Base-by-base conservation (phyloP, 2,888 invertebrate genomes). In the Hofmannophila pseudospretella region DNA sequence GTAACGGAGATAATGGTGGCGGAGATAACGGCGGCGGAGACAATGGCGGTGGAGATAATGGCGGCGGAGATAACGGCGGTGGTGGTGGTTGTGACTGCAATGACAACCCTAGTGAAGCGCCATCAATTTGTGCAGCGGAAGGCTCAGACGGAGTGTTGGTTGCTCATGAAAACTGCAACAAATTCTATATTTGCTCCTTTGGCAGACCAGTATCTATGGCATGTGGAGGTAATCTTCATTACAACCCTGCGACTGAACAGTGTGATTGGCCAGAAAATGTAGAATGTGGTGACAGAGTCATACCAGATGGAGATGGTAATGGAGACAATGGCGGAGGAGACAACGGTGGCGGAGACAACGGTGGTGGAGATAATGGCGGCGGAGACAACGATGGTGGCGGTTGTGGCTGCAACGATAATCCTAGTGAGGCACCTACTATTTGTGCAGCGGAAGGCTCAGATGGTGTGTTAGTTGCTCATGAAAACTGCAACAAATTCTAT, bases 131-230 rank as follows among this genome's bases (percentile, higher is more conserved):
- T 29, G 41, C 50, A 4, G 39, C 42, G 4, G 39, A 47, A 2
- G 53, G 45, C n/a, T 64, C 68, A 2, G 57, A 70, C 2, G 63
- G 63, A 1, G 32, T 46, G 1, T 37, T 68, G 1, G 42, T 67
- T 1, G 58, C 65, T n/a, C 64, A 72, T 32, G 55, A 63, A 45
- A 47, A 49, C 22, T 72, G 72, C 41, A 58, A 63, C 23, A 41
- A 58, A 32, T 71, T 58, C 31, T 72, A 72, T 36, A 54, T 51
- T 31, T 75, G 74, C 20, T 19, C 16, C 8, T 10, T 50, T 14
- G 59, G 68, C 3, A n/a, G 28, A 5, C 63, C 68, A 2, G 47
- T 68, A 0, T 30, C 54, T 0, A 2, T 52, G 4, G 32, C 2
- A 3, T 26, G 26, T 10, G 3, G 3, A 7, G 22, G 11, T 4